These are phyloP conservation scores for Ceratoteleas bidentatus DNA, from an alignment of 1,140 invertebrate species.

Conservation along the genomic window DNA sequence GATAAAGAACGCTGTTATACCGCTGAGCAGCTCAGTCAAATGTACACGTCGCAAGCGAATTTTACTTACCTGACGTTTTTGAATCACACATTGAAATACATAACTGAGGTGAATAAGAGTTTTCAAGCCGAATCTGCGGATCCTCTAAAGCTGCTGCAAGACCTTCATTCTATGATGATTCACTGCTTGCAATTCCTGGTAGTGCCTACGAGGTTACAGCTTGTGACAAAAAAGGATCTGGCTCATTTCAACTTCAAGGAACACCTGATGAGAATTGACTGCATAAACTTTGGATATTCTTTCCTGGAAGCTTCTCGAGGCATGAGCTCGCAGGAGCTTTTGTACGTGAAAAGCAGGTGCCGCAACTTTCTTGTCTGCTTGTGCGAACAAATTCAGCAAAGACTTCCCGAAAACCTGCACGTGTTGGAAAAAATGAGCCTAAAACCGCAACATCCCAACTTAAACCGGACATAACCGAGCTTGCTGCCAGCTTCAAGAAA, in stretches of 20 bases:
- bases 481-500: not conserved
- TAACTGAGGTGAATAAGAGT: slow-evolving; percentile 36
- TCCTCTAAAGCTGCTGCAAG: slow-evolving; percentile 35
- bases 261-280: slow-evolving; percentile 12
- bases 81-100: slow-evolving; percentile 9
- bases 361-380: not conserved
- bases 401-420: not conserved
- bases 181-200: slow-evolving; percentile 18
- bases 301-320: not conserved
- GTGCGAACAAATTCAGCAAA: slow-evolving; percentile 1
- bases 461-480: not conserved
- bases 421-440: slow-evolving; percentile 3
- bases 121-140: slow-evolving; percentile 42
- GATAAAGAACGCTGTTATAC: slow-evolving; percentile 31
- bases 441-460: not conserved
- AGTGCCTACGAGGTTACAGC: slow-evolving; percentile 8
- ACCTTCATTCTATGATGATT: slow-evolving; percentile 35
- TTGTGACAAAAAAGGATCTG: slow-evolving; percentile 12
- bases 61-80: slow-evolving; percentile 22
- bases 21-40: slow-evolving; percentile 10
- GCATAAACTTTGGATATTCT: slow-evolving; percentile 30
- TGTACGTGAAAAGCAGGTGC: not conserved
- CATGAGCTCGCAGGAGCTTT: not conserved
- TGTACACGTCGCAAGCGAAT: slow-evolving; percentile 7
- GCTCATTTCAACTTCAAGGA: slow-evolving; percentile 29